phyloP scores from a whole-genome alignment of 1,140 invertebrate genomes.

The Sitobion miscanthi region DNA sequence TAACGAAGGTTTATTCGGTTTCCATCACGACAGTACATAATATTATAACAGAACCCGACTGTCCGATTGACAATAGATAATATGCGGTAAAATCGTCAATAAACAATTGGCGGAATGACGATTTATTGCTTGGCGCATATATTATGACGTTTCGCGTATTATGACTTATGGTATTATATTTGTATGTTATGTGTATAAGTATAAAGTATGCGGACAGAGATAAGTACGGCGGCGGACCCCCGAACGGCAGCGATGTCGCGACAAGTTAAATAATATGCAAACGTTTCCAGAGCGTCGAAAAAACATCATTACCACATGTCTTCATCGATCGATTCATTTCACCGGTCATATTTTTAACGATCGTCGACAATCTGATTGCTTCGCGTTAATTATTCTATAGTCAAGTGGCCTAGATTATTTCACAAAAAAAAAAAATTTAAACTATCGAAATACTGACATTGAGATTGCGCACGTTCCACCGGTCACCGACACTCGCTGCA shows the following conservation, averaged over 20 bases:
- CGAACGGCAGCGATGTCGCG: background rate
- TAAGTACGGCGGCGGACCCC: background rate
- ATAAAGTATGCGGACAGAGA: background rate
- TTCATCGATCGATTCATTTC: background rate
- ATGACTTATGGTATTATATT: background rate
- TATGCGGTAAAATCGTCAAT: background rate
- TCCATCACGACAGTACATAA: background rate
- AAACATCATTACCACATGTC: background rate
- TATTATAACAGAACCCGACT: background rate
- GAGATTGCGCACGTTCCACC: background rate
- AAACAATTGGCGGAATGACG: background rate
- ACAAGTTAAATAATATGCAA: background rate
- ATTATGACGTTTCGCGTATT: background rate
- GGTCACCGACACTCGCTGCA: background rate
- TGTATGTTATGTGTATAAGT: background rate
- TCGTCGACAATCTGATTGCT: background rate
- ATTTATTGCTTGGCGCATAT: background rate
- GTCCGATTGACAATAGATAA: background rate
- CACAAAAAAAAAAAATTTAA: background rate
- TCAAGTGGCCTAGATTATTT: background rate
- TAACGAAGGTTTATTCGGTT: background rate
- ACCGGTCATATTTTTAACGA: background rate
- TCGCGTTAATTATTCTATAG: background rate
- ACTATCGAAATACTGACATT: background rate
- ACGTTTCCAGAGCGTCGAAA: background rate